Conservation (phyloP, 1,140 invertebrate species). For the Odontomachus brunneus region DNA sequence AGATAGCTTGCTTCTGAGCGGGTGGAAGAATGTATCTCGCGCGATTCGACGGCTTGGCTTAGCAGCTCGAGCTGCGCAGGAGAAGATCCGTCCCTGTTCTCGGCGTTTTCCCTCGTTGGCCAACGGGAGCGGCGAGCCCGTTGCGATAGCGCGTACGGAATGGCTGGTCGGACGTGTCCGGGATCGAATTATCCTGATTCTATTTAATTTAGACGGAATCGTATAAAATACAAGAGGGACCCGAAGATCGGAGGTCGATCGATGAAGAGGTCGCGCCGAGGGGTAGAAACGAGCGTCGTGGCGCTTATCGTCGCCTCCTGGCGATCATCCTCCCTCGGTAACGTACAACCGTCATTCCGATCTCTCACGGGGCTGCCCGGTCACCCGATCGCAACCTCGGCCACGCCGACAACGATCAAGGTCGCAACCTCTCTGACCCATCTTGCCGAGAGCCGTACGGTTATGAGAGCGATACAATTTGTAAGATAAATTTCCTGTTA, state of each 20-base stretch:
- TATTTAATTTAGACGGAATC: slow-evolving; percentile 67
- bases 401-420: slow-evolving; percentile 41
- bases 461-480: slow-evolving; percentile 51
- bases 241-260: slow-evolving; percentile 23
- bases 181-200: slow-evolving; percentile 55
- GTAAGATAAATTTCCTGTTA: slow-evolving; percentile 51
- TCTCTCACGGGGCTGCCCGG: slow-evolving; percentile 25
- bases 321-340: slow-evolving; percentile 24
- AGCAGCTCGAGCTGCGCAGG: background rate
- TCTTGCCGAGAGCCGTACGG: background rate
- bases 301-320: slow-evolving; percentile 47
- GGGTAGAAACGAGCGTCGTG: slow-evolving; percentile 40
- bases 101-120: background rate
- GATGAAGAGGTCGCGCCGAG: slow-evolving; percentile 37
- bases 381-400: slow-evolving; percentile 47
- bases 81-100: slow-evolving; percentile 7
- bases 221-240: slow-evolving; percentile 58
- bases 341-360: slow-evolving; percentile 50
- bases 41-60: background rate
- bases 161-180: slow-evolving; percentile 19
- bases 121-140: background rate
- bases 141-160: slow-evolving; percentile 9
- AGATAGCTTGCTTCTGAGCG: too few species aligned
- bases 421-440: slow-evolving; percentile 41
- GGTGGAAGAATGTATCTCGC: background rate